Evolutionary conservation across 2,797 vertebrate species (phyloP).

Genomic region (Labeo calbasu): DNA sequence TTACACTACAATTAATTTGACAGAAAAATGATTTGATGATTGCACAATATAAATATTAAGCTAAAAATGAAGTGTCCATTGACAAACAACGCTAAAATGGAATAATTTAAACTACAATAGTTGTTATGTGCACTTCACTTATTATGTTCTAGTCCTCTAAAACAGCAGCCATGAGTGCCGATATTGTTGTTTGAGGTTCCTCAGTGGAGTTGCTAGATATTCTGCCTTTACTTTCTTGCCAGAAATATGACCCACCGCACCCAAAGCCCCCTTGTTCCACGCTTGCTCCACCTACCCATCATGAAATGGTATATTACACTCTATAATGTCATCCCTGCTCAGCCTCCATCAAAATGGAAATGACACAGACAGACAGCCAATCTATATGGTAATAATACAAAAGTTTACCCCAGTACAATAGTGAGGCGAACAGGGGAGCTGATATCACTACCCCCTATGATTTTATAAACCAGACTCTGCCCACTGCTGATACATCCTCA

Average conservation of each 20-base stretch:
- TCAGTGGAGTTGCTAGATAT: neutral
- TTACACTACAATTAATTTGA: neutral
- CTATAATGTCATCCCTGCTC: conserved; percentile 60
- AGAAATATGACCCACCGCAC: neutral
- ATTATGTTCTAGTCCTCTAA: neutral
- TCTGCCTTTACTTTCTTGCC: neutral
- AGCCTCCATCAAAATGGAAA: conserved; percentile 76
- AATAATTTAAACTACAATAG: neutral
- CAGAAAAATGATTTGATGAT: neutral
- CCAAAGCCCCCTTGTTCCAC: conserved; percentile 16
- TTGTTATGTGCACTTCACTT: neutral
- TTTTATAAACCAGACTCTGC: conserved; percentile 27
- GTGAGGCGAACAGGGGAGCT: conserved; percentile 53
- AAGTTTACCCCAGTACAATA: conserved; percentile 60
- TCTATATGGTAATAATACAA: conserved; percentile 81
- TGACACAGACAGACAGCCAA: conserved; percentile 71
- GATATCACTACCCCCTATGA: conserved; percentile 24
- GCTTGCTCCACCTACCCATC: conserved; percentile 43
- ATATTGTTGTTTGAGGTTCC: neutral
- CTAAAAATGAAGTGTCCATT: neutral
- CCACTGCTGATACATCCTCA: conserved; percentile 36
- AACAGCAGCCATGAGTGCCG: neutral
- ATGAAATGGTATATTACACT: conserved; percentile 58
- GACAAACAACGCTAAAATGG: neutral
- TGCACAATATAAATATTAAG: neutral